Evolutionary conservation across 2,888 invertebrate species (phyloP), one percentile per base, ranked within the genome.

Genomic region (Nemotelus pantherinus): DNA sequence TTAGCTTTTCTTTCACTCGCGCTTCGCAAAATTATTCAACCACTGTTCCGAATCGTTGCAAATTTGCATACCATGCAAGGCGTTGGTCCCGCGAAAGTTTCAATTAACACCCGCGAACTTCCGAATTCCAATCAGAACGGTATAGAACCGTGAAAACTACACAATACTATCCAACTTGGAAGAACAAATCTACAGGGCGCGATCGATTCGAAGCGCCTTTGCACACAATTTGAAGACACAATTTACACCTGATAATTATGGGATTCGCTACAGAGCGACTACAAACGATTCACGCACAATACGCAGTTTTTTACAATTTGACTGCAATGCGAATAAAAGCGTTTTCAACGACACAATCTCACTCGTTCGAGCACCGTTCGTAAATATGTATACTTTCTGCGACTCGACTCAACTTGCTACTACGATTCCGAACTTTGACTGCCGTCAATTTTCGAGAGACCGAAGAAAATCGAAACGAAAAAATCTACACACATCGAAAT

Each of bases 381-480:
- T 25, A 25, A 25, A 25, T 25, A 25, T 25, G 25, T 25, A 25
- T 25, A 25, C 25, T 25, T n/a, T 4, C 3, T 4, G n/a, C 25
- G 25, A 25, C 1, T 2, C 70, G 55, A 70, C 53, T 70, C 43
- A 45, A 72, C 58, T 72, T 58, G 45, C 6, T 58, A 6, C 6
- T 45, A 47, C 57, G 39, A 65, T 72, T 58, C 72, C 72, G 72
- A 72, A 72, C 44, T 57, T 72, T 72, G 72, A 72, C 72, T 72
- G 72, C 72, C 58, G 72, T 58, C 72, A 72, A 39, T 50, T 53
- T 53, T 50, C 70, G 70, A 53, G 3, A 3, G 9, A 47, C 44
- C 58, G 72, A 58, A 72, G 45, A 45, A 25, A 58, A 72, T 72
- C 70, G 70, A 70, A 70, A 43, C 9, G 7, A 41, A 39, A 67